Base-by-base conservation (phyloP, 35 echinoderm and acorn worm species). In the Anneissia japonica region DNA sequence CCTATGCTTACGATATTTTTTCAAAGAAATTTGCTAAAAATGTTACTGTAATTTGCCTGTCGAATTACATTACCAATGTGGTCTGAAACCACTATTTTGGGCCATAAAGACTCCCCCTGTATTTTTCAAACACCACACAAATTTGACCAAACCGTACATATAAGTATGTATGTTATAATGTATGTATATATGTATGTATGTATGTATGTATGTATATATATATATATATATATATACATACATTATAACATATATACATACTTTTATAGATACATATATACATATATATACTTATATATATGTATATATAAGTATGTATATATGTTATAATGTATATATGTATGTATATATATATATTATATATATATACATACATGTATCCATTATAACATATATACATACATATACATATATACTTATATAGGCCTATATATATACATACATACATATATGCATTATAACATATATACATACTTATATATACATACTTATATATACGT, bases 191-290 rank as follows among this genome's bases (percentile, higher is more conserved):
- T 64, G 28, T 64, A 64, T 64, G 28, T 64, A 64, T 64, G 28
- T 64, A 64, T 64, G 28, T 64, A 64, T 64, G 28, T 64, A 64
- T 64, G 28, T 64, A 64, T 64, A 64, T 64, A 64, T 64, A 64
- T 64, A 64, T 64, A 64, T 64, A 64, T 64, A 64, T 64, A 64
- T 64, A 64, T 64, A 64, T 64, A 64, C 28, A 64, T 64, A 64
- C 28, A 64, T 64, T 14, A 14, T 14, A 14, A 64, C 28, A 64
- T 64, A 64, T 64, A 64, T 64, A 64, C 28, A 64, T 64, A 64
- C 28, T 14, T 64, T 14, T 64, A 64, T 64, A 64, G 13, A 64
- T 64, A 64, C 28, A 64, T 64, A 64, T 64, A 64, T 64, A 64
- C 28, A 64, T 64, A 64, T 64, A 64, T 64, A 64, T 64, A 64